Percentiles rank a stretch among this genome's conserved stretches.
Evolutionary conservation across 2,113 vertebrate genomes (phyloP).

Genomic region (Nansenia antarctica): DNA sequence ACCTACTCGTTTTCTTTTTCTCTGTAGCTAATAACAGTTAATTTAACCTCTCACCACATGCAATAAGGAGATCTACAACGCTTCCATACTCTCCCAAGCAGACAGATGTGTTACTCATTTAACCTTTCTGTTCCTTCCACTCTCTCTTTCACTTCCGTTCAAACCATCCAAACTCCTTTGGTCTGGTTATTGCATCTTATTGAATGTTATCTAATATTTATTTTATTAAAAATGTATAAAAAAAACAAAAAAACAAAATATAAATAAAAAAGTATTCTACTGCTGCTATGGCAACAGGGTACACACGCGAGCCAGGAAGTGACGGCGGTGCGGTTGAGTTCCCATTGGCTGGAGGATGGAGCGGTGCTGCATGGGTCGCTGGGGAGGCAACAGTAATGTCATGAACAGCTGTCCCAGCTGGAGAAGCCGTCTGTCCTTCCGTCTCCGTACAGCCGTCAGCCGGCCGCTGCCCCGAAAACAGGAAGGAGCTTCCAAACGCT

Average conservation of each 20-base stretch:
- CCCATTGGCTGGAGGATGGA: conserved; percentile 44
- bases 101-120: conserved; percentile 42
- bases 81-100: conserved; percentile 15
- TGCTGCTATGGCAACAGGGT: conserved; percentile 51
- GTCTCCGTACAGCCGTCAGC: conserved; percentile 43
- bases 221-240: conserved; percentile 16
- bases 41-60: conserved; percentile 1
- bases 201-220: too few relatives aligned
- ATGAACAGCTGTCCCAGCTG: conserved; percentile 70
- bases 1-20: neutral
- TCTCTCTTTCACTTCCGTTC: conserved; percentile 19
- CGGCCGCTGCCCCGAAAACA: conserved; percentile 46
- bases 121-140: conserved; percentile 21
- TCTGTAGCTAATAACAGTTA: neutral
- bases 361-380: conserved; percentile 52
- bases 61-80: conserved; percentile 14
- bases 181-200: conserved; percentile 60
- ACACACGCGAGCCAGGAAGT: conserved; percentile 57
- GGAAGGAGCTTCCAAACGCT: conserved; percentile 45
- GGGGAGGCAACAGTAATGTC: conserved; percentile 57
- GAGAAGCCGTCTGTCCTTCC: conserved; percentile 53
- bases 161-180: conserved; percentile 21
- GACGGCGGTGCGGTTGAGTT: conserved; percentile 43
- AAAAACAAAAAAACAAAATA: neutral
- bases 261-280: neutral